phyloP scores from a whole-genome alignment of 2,888 invertebrate species.

The Myathropa florea region DNA sequence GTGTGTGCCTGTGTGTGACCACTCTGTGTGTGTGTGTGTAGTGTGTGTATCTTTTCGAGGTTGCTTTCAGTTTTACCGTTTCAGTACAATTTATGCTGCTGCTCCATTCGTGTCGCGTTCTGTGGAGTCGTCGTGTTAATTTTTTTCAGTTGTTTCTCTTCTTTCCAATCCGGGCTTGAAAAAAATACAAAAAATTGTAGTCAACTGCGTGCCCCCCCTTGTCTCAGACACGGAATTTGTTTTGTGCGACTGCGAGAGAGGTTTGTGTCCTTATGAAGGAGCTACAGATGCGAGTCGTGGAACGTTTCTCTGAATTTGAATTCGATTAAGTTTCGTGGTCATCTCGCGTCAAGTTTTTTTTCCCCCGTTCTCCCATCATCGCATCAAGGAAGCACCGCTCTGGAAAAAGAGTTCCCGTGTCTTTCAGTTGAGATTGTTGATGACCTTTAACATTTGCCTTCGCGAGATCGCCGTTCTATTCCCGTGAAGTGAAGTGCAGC shows the following conservation, averaged over 20 bases:
- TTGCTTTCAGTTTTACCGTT: slow-evolving; percentile 70
- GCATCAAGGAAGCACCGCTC: no score
- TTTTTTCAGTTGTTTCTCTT: background rate
- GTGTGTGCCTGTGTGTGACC: slow-evolving; percentile 22
- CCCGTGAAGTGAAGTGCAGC: background rate
- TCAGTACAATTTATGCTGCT: slow-evolving; percentile 67
- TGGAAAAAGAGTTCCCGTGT: background rate
- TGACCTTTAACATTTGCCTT: background rate
- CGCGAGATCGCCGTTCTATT: background rate
- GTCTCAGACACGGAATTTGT: no score
- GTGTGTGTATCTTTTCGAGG: slow-evolving; percentile 59
- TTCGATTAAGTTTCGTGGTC: slow-evolving; percentile 58
- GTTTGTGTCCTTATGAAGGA: slow-evolving; percentile 40
- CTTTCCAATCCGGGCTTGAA: background rate
- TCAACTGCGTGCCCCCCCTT: no score
- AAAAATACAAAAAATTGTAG: background rate
- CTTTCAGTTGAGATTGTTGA: background rate
- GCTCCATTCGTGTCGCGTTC: slow-evolving; percentile 55
- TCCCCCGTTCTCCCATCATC: no score
- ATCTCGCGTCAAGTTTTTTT: background rate
- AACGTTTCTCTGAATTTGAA: slow-evolving; percentile 59
- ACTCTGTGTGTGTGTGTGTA: slow-evolving; percentile 26
- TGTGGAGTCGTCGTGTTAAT: background rate
- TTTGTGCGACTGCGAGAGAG: no score
- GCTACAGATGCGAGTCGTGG: slow-evolving; percentile 15